Percentiles rank a stretch among this genome's conserved stretches.
Evolutionary conservation across 2,888 invertebrate genomes (phyloP).

Genomic region (Isotomurus palustris): DNA sequence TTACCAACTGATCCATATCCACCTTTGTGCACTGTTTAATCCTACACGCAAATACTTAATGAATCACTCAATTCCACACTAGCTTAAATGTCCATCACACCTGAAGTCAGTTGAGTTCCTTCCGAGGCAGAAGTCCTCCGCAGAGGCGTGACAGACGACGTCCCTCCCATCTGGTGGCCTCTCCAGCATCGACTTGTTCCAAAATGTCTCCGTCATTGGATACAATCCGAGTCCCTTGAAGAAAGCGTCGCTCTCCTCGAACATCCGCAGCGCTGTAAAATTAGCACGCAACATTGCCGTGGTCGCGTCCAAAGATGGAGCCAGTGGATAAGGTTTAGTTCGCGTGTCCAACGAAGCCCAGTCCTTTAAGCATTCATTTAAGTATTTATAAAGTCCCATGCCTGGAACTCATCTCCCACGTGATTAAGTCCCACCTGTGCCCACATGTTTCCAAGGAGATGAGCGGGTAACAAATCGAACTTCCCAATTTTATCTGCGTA

Average conservation of each 20-base stretch:
- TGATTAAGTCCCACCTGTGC: constrained; percentile 57
- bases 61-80: background rate
- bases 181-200: constrained; percentile 75
- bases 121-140: constrained; percentile 43
- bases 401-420: background rate
- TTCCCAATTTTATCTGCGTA: constrained; percentile 46
- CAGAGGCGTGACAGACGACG: constrained; percentile 44
- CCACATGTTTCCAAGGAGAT: constrained; percentile 67
- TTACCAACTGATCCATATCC: constrained; percentile 48
- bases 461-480: constrained; percentile 47
- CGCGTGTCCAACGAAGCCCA: constrained; percentile 71
- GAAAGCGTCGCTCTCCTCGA: constrained; percentile 65
- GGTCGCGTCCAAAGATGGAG: constrained; percentile 68
- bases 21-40: constrained; percentile 49
- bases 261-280: constrained; percentile 39
- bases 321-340: constrained; percentile 70
- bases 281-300: constrained; percentile 62
- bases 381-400: background rate
- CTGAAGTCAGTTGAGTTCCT: constrained; percentile 37
- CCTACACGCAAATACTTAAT: constrained; percentile 21
- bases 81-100: too few species aligned
- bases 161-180: constrained; percentile 65
- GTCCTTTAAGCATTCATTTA: constrained; percentile 12
- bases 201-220: constrained; percentile 76
- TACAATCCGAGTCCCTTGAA: constrained; percentile 74